These are phyloP conservation scores for Phycodurus eques DNA, from an alignment of 2,113 vertebrate species.

Conservation along the genomic window DNA sequence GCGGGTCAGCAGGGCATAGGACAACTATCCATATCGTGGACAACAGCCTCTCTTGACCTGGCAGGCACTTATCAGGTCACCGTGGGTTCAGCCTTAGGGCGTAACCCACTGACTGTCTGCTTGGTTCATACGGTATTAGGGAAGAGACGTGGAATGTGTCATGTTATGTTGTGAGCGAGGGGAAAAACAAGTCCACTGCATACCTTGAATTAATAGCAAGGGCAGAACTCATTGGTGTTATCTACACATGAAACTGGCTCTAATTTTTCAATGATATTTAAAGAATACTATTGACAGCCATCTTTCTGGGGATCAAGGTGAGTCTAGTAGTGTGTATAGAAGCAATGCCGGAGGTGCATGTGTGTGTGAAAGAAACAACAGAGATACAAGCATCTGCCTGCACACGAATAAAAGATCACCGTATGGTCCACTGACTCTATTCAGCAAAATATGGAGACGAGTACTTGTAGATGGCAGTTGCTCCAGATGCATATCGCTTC, in stretches of 20 bases:
- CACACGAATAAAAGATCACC: constrained; percentile 50
- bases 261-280: constrained; percentile 30
- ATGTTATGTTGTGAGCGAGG: not conserved
- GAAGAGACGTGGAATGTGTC: constrained; percentile 32
- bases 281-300: constrained; percentile 37
- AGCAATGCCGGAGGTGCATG: constrained; percentile 46
- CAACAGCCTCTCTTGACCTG: constrained; percentile 37
- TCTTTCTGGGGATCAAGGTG: constrained; percentile 34
- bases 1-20: constrained; percentile 46
- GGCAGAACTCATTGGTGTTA: constrained; percentile 2
- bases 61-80: constrained; percentile 54
- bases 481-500: constrained; percentile 50
- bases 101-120: constrained; percentile 22
- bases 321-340: constrained; percentile 30
- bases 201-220: not conserved
- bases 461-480: constrained; percentile 50
- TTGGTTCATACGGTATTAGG: constrained; percentile 24
- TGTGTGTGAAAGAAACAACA: constrained; percentile 29
- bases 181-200: not conserved
- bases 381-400: constrained; percentile 36
- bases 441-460: constrained; percentile 34
- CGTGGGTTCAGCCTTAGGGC: constrained; percentile 48
- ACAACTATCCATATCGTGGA: constrained; percentile 51
- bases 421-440: constrained; percentile 55
- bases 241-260: constrained; percentile 21